Evolutionary conservation across 2,888 invertebrate genomes (phyloP).

Genomic region (Drosophila melanosoma): DNA sequence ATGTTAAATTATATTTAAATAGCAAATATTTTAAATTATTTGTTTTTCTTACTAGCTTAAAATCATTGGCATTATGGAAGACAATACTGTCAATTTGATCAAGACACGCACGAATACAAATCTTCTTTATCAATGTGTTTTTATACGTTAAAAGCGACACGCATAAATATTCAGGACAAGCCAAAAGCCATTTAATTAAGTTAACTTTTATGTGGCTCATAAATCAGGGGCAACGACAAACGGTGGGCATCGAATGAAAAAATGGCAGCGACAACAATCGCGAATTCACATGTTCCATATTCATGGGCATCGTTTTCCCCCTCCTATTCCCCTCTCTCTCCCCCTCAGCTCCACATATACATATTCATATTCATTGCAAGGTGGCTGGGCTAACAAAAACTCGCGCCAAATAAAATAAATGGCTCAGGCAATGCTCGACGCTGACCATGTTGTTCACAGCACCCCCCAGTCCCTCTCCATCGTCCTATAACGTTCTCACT

Average conservation of each 20-base stretch:
- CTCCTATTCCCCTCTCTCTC: neutral
- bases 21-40: neutral
- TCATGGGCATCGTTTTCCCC: constrained; percentile 44
- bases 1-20: neutral
- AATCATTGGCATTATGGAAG: neutral
- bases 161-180: constrained; percentile 70
- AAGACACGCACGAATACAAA: neutral
- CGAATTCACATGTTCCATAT: constrained; percentile 68
- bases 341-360: neutral
- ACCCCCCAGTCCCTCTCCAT: neutral
- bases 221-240: constrained; percentile 64
- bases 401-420: constrained; percentile 70
- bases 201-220: constrained; percentile 80
- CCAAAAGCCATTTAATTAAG: constrained; percentile 77
- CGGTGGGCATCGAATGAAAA: constrained; percentile 61
- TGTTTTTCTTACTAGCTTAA: neutral
- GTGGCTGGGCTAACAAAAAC: constrained; percentile 62
- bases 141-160: constrained; percentile 8
- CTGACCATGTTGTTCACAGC: constrained; percentile 77
- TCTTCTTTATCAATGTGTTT: neutral
- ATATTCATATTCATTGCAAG: constrained; percentile 50
- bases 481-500: neutral
- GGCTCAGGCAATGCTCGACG: constrained; percentile 63
- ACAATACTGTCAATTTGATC: neutral
- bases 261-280: constrained; percentile 37